Evolutionary conservation across 2,797 vertebrate genomes (phyloP).

Genomic region (Bradypodion pumilum): DNA sequence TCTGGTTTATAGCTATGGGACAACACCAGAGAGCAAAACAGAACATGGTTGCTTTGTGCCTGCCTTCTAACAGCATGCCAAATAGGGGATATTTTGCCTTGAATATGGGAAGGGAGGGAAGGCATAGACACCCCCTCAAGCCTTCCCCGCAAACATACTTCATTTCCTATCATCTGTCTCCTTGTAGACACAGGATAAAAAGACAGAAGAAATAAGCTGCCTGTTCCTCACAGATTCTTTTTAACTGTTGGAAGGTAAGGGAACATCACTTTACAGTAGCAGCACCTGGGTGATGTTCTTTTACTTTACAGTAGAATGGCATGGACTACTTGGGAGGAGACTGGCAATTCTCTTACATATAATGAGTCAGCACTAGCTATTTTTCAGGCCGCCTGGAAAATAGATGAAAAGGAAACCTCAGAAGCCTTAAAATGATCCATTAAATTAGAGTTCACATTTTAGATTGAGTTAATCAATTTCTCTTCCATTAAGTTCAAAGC

Average conservation of each 20-base stretch:
- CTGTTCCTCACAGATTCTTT: background rate
- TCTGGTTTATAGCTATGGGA: slow-evolving; percentile 39
- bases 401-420: no score
- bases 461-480: no score
- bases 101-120: background rate
- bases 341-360: background rate
- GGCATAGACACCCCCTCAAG: background rate
- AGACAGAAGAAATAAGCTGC: background rate
- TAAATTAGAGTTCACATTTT: no score
- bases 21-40: background rate
- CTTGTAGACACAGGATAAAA: no score
- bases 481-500: no score
- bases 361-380: background rate
- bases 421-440: no score
- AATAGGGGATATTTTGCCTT: background rate
- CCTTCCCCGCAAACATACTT: no score
- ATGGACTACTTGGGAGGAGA: no score
- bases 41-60: background rate
- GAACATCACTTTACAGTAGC: background rate
- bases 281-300: background rate
- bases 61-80: background rate
- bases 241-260: background rate
- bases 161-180: no score
- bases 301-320: background rate
- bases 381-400: background rate